Evolutionary conservation across 2,888 invertebrate species (phyloP).

Genomic region (Mythimna lalbum): DNA sequence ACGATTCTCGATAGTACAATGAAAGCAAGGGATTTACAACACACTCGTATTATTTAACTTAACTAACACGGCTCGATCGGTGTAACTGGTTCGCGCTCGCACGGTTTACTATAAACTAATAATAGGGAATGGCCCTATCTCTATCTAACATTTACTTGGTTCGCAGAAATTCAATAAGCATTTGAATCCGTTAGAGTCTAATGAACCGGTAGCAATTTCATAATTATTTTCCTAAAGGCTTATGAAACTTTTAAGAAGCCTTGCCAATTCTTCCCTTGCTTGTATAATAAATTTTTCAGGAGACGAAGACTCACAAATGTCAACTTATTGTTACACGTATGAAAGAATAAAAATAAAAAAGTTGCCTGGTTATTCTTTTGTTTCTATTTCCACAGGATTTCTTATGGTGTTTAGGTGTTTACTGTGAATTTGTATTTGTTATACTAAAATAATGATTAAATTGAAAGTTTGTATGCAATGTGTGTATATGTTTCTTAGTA

Average conservation of each 20-base stretch:
- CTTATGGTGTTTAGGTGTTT: neutral
- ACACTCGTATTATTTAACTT: constrained; percentile 76
- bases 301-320: constrained; percentile 23
- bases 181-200: constrained; percentile 50
- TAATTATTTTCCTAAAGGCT: constrained; percentile 22
- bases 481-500: neutral
- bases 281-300: neutral
- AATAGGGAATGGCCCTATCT: constrained; percentile 70
- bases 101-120: constrained; percentile 65
- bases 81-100: constrained; percentile 68
- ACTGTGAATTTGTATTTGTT: neutral
- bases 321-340: neutral
- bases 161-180: constrained; percentile 64
- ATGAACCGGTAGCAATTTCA: constrained; percentile 53
- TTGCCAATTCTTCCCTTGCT: neutral
- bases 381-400: constrained; percentile 4
- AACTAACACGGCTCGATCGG: constrained; percentile 73
- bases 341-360: neutral
- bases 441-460: neutral
- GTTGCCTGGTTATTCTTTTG: neutral
- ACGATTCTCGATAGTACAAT: constrained; percentile 82
- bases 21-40: constrained; percentile 80
- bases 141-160: constrained; percentile 67
- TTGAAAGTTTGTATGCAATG: neutral
- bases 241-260: constrained; percentile 19